Conservation (phyloP, 2,797 vertebrate genomes). For the Falco concolor region DNA sequence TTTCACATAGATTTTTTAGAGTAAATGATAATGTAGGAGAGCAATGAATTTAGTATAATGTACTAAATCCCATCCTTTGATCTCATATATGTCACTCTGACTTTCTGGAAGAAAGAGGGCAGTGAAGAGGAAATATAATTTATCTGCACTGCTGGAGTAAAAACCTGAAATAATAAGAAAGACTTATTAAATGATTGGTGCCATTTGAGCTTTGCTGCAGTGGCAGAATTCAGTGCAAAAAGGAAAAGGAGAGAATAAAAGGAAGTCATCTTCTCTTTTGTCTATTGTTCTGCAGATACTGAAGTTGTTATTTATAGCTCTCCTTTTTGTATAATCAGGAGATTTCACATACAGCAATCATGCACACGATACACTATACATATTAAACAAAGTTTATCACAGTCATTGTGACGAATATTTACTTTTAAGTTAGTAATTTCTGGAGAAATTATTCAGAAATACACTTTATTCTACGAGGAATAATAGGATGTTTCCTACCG, state of each 20-base stretch:
- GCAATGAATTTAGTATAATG: neutral
- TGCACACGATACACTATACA: neutral
- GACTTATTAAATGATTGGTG: slow-evolving; percentile 2
- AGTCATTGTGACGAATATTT: neutral
- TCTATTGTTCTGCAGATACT: neutral
- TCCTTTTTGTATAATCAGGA: neutral
- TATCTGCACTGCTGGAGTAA: slow-evolving; percentile 11
- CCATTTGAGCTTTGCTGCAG: neutral
- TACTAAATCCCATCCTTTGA: neutral
- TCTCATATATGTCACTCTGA: neutral
- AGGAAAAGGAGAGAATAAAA: neutral
- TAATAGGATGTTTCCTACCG: neutral
- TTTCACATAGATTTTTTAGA: neutral
- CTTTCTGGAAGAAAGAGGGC: neutral
- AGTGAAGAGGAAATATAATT: neutral
- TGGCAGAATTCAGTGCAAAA: neutral
- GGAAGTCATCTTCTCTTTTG: neutral
- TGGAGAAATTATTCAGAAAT: neutral
- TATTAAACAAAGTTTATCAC: neutral
- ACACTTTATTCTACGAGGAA: neutral
- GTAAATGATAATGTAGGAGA: neutral
- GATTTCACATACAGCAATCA: neutral
- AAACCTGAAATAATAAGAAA: slow-evolving; percentile 16
- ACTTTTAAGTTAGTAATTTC: neutral
- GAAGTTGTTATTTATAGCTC: neutral